Percentiles rank a stretch among this genome's conserved stretches.
These are phyloP conservation scores for Cheilosia vulpina DNA, from an alignment of 2,888 invertebrate species.

Conservation along the genomic window DNA sequence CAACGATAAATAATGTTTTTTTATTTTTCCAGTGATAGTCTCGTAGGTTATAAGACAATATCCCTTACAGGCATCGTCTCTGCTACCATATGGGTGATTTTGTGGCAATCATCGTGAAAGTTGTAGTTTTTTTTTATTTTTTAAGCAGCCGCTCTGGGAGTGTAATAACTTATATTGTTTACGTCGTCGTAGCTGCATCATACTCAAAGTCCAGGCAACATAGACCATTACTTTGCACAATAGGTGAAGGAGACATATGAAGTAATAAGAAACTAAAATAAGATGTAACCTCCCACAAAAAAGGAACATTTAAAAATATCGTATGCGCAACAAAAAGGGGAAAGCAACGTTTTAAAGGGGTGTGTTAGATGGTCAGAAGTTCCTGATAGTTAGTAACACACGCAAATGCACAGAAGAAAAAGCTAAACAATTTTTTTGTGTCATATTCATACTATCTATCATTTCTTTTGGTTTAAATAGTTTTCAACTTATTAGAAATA, in stretches of 20 bases:
- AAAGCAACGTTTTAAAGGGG: neutral
- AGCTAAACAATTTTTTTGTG: no score
- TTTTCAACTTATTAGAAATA: no score
- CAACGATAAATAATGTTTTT: no score
- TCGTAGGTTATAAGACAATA: neutral
- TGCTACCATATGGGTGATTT: neutral
- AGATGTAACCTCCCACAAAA: neutral
- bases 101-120: neutral
- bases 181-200: neutral
- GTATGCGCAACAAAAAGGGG: neutral
- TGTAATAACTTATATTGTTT: conserved; percentile 14
- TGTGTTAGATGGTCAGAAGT: no score
- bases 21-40: neutral
- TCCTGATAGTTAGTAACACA: neutral
- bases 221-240: neutral
- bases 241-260: neutral
- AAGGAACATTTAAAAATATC: neutral
- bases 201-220: neutral
- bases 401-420: neutral
- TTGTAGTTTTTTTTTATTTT: neutral
- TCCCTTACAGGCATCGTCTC: neutral
- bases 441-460: no score
- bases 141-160: neutral
- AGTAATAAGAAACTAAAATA: neutral
- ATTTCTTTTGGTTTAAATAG: no score